Percentiles rank a stretch among this genome's conserved stretches.
phyloP scores from a whole-genome alignment of 2,113 vertebrate species.

The Camelus dromedarius region DNA sequence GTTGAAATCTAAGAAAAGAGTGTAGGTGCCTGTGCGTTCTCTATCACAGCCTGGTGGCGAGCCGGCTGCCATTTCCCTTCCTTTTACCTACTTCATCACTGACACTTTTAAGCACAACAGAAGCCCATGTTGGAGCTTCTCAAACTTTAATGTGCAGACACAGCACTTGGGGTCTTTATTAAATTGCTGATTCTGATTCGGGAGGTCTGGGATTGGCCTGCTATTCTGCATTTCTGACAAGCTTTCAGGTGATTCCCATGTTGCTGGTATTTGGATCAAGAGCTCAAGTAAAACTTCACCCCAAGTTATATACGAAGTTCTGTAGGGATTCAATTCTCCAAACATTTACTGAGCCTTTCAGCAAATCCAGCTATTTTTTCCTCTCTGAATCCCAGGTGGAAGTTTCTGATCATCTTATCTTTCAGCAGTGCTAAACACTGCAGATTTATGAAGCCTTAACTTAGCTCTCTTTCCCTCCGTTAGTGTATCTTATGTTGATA shows the following conservation, averaged over 20 bases:
- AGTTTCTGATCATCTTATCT: slow-evolving; percentile 54
- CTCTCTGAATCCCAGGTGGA: slow-evolving; percentile 15
- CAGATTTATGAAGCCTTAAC: neutral
- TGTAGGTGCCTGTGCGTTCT: neutral
- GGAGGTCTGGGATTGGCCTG: neutral
- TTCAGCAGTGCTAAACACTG: neutral
- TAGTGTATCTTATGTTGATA: slow-evolving; percentile 18
- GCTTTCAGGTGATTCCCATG: neutral
- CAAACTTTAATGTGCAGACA: neutral
- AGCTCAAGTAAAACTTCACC: neutral
- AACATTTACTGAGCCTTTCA: slow-evolving; percentile 29
- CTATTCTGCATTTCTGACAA: neutral
- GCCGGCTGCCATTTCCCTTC: neutral
- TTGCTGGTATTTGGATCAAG: neutral
- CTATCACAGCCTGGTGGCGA: neutral
- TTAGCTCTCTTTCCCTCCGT: neutral
- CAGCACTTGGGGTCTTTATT: neutral
- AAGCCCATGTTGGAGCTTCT: neutral
- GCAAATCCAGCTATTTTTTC: slow-evolving; percentile 43
- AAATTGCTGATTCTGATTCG: neutral
- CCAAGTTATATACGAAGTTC: neutral
- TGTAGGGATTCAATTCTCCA: neutral
- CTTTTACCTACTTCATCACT: neutral
- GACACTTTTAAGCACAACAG: neutral
- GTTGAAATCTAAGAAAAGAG: slow-evolving; percentile 35